Evolutionary conservation across 2,797 vertebrate genomes (phyloP).

Genomic region (Luscinia luscinia): DNA sequence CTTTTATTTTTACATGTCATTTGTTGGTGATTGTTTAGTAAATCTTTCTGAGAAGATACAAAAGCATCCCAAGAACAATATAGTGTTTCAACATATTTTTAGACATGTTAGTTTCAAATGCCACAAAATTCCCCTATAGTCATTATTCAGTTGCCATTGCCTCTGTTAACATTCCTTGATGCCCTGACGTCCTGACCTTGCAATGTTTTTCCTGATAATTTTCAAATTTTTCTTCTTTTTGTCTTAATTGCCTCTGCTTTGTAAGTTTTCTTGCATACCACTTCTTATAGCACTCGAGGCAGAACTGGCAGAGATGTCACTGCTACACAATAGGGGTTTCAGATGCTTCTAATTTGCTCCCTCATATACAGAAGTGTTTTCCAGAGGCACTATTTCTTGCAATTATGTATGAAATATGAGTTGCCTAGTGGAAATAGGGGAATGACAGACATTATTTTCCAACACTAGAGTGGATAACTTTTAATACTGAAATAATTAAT

Average conservation of each 20-base stretch:
- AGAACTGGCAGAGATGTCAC: slow-evolving; percentile 15
- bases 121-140: neutral
- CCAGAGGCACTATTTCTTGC: slow-evolving; percentile 4
- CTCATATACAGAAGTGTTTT: slow-evolving; percentile 18
- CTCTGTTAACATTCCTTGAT: neutral
- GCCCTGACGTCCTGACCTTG: neutral
- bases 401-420: neutral
- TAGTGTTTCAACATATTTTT: neutral
- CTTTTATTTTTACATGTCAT: neutral
- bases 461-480: neutral
- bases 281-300: neutral
- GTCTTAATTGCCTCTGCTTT: slow-evolving; percentile 10
- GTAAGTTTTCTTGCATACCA: neutral
- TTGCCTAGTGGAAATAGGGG: neutral
- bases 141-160: neutral
- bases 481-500: neutral
- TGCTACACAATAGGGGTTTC: slow-evolving; percentile 13
- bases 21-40: neutral
- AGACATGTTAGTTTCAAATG: neutral
- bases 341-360: slow-evolving; percentile 24
- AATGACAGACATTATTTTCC: neutral
- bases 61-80: neutral
- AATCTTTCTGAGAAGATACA: neutral
- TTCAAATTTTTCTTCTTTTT: neutral
- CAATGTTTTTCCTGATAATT: neutral